Conservation (phyloP, 2,888 invertebrate genomes). For the Scaptomyza caliginosa region DNA sequence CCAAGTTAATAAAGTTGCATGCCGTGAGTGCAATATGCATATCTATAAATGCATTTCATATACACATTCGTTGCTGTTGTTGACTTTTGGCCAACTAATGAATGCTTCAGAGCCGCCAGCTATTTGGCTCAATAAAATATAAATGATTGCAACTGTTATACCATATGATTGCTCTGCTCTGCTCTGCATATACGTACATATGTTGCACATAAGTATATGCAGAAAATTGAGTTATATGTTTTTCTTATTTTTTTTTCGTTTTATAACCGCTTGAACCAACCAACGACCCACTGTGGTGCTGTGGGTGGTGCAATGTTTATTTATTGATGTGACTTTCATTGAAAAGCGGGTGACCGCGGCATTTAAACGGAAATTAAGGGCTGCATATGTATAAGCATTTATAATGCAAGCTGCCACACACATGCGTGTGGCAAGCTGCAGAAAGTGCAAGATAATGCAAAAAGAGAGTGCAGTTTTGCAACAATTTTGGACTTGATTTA, state of each 20-base stretch:
- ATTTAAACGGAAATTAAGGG: slow-evolving; percentile 73
- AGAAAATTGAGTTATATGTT: neutral
- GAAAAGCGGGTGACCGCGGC: slow-evolving; percentile 57
- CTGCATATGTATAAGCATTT: slow-evolving; percentile 34
- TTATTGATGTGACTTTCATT: slow-evolving; percentile 70
- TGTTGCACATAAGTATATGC: slow-evolving; percentile 4
- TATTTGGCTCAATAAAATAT: slow-evolving; percentile 57
- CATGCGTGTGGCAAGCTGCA: slow-evolving; percentile 5
- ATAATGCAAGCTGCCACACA: slow-evolving; percentile 26
- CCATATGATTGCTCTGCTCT: slow-evolving; percentile 48
- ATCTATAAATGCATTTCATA: neutral
- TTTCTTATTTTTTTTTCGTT: neutral
- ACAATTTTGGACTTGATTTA: slow-evolving; percentile 24
- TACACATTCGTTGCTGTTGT: slow-evolving; percentile 4
- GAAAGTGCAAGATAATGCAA: neutral
- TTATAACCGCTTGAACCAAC: neutral
- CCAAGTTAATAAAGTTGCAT: slow-evolving; percentile 25
- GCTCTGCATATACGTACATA: slow-evolving; percentile 6
- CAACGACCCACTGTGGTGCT: neutral
- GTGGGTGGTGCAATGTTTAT: slow-evolving; percentile 45
- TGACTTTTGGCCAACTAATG: slow-evolving; percentile 34
- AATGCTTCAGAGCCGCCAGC: slow-evolving; percentile 15
- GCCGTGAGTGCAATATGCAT: slow-evolving; percentile 10
- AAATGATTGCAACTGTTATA: slow-evolving; percentile 50
- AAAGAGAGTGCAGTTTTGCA: neutral